phyloP scores from a whole-genome alignment of 2,888 invertebrate genomes.

The Lepidonotus clava region DNA sequence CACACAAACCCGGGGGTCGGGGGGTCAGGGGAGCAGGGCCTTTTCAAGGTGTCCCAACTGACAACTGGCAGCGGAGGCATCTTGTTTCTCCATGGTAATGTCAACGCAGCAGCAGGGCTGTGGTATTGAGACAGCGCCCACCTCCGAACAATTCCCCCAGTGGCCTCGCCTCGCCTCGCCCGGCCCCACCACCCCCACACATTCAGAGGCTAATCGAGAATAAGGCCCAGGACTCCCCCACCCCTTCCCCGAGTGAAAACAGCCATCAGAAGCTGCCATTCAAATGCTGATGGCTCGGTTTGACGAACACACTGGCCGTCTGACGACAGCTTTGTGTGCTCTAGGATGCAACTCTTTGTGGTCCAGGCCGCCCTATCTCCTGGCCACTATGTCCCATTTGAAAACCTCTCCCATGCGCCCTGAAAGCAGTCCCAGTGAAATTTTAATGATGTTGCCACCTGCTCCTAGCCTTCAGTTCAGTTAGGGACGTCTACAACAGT shows the following conservation, averaged over 20 bases:
- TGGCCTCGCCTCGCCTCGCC: background rate
- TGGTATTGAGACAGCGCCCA: background rate
- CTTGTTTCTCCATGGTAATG: slow-evolving; percentile 31
- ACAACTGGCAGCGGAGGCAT: slow-evolving; percentile 38
- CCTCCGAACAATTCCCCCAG: background rate
- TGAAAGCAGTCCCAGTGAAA: slow-evolving; percentile 45
- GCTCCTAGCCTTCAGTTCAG: background rate
- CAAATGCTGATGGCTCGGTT: slow-evolving; percentile 45
- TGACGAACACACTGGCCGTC: background rate
- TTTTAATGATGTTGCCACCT: slow-evolving; percentile 53
- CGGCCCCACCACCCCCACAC: background rate
- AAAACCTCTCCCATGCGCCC: slow-evolving; percentile 34
- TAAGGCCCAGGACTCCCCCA: background rate
- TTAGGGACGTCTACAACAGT: too few species aligned
- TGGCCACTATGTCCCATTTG: slow-evolving; percentile 26
- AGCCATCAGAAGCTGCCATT: slow-evolving; percentile 30
- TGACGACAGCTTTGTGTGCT: slow-evolving; percentile 38
- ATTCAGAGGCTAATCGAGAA: slow-evolving; percentile 31
- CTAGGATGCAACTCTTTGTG: slow-evolving; percentile 25
- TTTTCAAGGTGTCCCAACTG: slow-evolving; percentile 32
- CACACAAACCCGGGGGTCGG: slow-evolving; percentile 2
- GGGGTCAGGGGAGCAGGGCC: slow-evolving; percentile 7
- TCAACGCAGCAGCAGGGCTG: background rate
- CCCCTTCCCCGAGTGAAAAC: too few species aligned
- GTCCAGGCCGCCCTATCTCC: background rate